Base-by-base conservation (phyloP, 2,888 invertebrate species). In the Drosophila yooni region DNA sequence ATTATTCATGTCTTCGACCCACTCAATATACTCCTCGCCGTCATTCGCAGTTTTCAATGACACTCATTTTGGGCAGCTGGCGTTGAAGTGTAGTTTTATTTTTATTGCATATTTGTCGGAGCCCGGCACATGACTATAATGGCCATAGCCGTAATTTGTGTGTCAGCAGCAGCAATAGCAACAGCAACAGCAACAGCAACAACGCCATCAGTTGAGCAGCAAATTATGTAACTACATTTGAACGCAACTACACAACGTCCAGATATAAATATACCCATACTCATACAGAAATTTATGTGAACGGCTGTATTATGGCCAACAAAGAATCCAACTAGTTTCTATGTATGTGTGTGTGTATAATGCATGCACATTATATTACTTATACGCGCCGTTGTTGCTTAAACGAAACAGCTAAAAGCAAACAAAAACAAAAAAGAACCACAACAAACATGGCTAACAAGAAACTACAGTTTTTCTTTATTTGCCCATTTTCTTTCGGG, bases 151-250 rank as follows among this genome's bases (percentile, higher is more conserved):
- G 81, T 85, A 87, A 85, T 85, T 87, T 85, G 85, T 84, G 71
- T 84, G 84, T 82, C 84, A 81, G 75, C 54, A 69, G 33, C 79
- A 83, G 77, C 75, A 67, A 54, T 70, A 68, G 54, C 67, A 52
- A 46, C 76, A 52, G 33, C 48, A 71, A 34, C 77, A 82, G 73
- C 74, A 71, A 51, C 70, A 68, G 64, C 66, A 66, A 36, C 78
- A 61, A 40, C 13, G 52, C 25, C 66, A 56, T 61, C 73, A 82
- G 64, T 64, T 59, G 72, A 82, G 84, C 85, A 79, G 86, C 83
- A 87, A 85, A 87, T 85, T 84, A 84, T 84, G 81, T 84, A 88
- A 84, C 88, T 81, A 81, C 74, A 82, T 82, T 84, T 81, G 69
- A 80, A 62, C 81, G 72, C 59, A 71, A 80, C 80, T 70, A 81